Conservation (phyloP, 1,140 invertebrate genomes). For the Prorops nasuta region DNA sequence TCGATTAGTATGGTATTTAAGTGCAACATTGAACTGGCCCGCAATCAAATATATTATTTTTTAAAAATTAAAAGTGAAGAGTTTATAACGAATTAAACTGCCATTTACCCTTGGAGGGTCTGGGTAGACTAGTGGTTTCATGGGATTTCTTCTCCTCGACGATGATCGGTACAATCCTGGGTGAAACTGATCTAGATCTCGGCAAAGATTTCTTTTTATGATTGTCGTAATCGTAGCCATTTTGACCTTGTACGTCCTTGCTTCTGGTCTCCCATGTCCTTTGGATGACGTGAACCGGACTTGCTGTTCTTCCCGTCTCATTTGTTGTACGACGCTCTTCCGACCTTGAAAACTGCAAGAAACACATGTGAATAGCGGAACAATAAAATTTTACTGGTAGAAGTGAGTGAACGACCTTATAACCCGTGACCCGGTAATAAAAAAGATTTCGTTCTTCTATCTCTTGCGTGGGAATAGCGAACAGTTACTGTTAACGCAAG, state of each 20-base stretch:
- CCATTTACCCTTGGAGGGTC: conserved; percentile 20
- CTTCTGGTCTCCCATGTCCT: conserved; percentile 47
- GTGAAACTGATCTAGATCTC: conserved; percentile 55
- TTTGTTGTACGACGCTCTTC: conserved; percentile 27
- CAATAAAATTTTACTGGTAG: no score
- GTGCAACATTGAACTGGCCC: no score
- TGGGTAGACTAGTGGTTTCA: conserved; percentile 9
- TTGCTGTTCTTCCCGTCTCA: conserved; percentile 21
- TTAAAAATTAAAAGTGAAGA: no score
- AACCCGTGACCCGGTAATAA: no score
- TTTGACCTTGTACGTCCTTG: conserved; percentile 25
- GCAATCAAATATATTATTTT: no score
- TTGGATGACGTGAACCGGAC: conserved; percentile 41
- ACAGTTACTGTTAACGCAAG: no score
- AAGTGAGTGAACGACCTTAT: no score
- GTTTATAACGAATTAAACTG: no score
- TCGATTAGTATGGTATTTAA: no score
- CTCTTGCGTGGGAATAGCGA: no score
- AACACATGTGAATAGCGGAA: no score
- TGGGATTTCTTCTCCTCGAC: conserved; percentile 18
- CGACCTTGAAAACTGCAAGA: conserved; percentile 22
- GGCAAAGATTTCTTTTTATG: conserved; percentile 41
- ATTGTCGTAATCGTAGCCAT: conserved; percentile 12
- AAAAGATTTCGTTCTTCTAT: no score
- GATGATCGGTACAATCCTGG: conserved; percentile 20